Base-by-base conservation (phyloP, 2,888 invertebrate species). In the Drosophila koepferae region DNA sequence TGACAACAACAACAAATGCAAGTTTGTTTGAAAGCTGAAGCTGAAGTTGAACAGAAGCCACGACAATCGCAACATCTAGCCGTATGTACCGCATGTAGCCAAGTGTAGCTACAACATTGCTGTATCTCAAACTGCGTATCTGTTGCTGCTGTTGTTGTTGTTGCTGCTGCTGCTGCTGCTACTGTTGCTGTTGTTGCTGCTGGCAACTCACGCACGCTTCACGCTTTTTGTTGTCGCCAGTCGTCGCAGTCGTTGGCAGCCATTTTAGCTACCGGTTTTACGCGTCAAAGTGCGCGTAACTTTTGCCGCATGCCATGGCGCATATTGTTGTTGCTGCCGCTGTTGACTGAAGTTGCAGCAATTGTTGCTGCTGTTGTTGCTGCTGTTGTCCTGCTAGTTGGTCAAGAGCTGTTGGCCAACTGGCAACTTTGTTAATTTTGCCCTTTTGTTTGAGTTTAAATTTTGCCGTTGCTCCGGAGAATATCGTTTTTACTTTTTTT, bases 251-350 rank as follows among this genome's bases (percentile, higher is more conserved):
- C 16, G 53, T 41, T 74, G 82, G 77, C 80, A 72, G 78, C 89
- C 84, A 89, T 86, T 89, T 85, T 77, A 70, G 84, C 89, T 86
- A 85, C 84, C 89, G 89, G 84, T 85, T 85, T 89, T 85, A 85
- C 89, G 89, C 84, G 84, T 83, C 86, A 83, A 89, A 86, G 84
- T 86, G 81, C 81, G 89, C 89, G 76, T 72, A 81, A 83, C 84
- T 88, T 80, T 83, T 89, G 84, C 84, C 84, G 83, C 84, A 86
- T 86, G 86, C 84, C 83, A 73, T 77, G 77, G 60, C 67, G 61
- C 67, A 73, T 62, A 60, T 70, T 82, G 72, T 72, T 66, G 74
- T 34, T 63, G 74, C 63, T 71, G 65, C 63, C 46, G 63, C 31
- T 63, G 71, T 67, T 31, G 63, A 77, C 43, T 66, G 44, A 36